Evolutionary conservation across 1,140 invertebrate species (phyloP).

Genomic region (Heterodera schachtii): DNA sequence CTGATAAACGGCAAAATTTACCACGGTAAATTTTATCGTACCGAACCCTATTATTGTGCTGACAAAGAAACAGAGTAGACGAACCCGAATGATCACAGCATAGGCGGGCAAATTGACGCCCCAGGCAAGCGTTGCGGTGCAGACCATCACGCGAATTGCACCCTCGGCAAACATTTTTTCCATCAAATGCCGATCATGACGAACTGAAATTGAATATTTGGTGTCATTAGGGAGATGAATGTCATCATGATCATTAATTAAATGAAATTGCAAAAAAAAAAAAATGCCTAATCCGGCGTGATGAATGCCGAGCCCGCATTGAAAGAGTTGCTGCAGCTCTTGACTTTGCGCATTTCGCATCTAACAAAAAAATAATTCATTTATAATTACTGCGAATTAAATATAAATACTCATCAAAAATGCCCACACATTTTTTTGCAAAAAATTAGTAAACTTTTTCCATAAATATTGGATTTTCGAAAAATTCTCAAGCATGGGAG

Average conservation of each 20-base stretch:
- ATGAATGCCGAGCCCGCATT: conserved; percentile 87
- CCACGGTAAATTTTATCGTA: too few species aligned
- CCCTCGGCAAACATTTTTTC: conserved; percentile 88
- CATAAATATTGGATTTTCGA: too few species aligned
- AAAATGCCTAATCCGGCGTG: conserved; percentile 70
- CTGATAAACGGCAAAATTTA: too few species aligned
- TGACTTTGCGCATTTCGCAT: conserved; percentile 68
- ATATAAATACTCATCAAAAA: too few species aligned
- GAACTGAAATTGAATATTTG: conserved; percentile 15
- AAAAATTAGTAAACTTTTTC: too few species aligned
- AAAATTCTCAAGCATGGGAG: too few species aligned
- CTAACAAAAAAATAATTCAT: conserved; percentile 23
- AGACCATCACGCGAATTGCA: conserved; percentile 87
- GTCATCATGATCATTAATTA: too few species aligned
- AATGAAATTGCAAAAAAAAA: conserved; percentile 10
- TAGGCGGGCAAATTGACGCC: conserved; percentile 93
- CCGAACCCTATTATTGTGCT: too few species aligned
- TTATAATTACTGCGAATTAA: not conserved
- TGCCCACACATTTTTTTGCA: too few species aligned
- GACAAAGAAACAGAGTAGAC: conserved; percentile 67
- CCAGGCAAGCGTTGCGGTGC: conserved; percentile 97
- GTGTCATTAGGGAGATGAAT: too few species aligned
- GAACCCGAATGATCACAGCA: conserved; percentile 86
- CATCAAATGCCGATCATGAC: conserved; percentile 71
- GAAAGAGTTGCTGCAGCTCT: conserved; percentile 74